Evolutionary conservation across 2,113 vertebrate species (phyloP).

Genomic region (Lutjanus erythropterus): DNA sequence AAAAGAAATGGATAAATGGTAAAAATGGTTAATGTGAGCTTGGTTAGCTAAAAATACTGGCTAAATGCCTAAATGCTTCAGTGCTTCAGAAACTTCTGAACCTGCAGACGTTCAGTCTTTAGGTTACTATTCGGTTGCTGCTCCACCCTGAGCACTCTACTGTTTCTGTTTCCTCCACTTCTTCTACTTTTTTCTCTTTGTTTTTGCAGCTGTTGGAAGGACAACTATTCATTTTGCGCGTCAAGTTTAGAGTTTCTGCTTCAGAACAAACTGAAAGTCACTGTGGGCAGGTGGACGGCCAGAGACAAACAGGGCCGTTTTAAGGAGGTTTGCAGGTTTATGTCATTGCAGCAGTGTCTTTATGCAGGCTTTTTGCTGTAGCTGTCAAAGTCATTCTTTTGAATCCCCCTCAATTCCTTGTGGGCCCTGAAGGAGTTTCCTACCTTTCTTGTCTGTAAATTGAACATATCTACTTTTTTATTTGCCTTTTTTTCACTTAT

Average conservation of each 20-base stretch:
- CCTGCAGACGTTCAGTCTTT: not conserved
- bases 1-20: no score
- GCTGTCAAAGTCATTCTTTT: not conserved
- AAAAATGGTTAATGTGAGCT: no score
- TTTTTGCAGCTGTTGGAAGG: slow-evolving; percentile 1
- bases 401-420: not conserved
- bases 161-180: not conserved
- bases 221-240: not conserved
- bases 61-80: no score
- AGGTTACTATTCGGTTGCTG: not conserved
- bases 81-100: not conserved
- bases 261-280: slow-evolving; percentile 9
- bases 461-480: not conserved
- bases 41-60: no score
- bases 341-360: slow-evolving; percentile 3
- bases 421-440: no score
- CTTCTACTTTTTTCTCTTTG: not conserved
- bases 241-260: slow-evolving; percentile 13
- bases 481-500: not conserved
- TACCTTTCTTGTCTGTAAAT: not conserved
- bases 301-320: not conserved
- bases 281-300: not conserved
- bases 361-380: not conserved
- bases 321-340: not conserved
- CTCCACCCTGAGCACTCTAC: not conserved